Evolutionary conservation across 1,140 invertebrate genomes (phyloP).

Genomic region (Drosophila auraria): DNA sequence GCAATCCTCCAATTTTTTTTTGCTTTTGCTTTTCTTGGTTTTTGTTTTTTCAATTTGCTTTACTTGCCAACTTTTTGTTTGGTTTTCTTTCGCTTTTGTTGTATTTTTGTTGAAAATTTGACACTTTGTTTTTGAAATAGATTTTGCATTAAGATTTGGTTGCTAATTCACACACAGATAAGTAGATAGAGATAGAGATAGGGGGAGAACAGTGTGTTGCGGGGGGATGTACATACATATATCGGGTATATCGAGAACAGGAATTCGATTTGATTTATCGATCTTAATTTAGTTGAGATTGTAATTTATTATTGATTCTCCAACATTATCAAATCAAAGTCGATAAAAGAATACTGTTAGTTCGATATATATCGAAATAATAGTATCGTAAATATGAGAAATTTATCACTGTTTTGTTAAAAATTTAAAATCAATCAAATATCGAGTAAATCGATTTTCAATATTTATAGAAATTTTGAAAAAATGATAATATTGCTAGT

Average conservation of each 20-base stretch:
- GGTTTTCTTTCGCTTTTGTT: conserved; percentile 19
- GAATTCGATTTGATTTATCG: not conserved
- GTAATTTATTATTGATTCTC: not conserved
- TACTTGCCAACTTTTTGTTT: conserved; percentile 23
- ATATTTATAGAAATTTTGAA: too few relatives aligned
- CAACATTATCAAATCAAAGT: not conserved
- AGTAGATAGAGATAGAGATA: conserved; percentile 18
- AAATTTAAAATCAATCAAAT: too few relatives aligned
- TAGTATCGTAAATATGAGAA: too few relatives aligned
- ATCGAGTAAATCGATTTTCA: too few relatives aligned
- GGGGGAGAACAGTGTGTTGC: conserved; percentile 13
- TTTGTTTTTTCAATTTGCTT: conserved; percentile 8
- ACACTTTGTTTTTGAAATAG: conserved; percentile 57
- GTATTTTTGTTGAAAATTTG: conserved; percentile 54
- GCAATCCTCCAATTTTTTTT: conserved; percentile 42
- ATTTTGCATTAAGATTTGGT: conserved; percentile 35
- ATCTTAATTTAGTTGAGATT: not conserved
- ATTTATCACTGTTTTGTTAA: too few relatives aligned
- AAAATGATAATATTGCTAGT: too few relatives aligned
- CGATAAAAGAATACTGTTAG: not conserved
- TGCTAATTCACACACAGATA: conserved; percentile 43
- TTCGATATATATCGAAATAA: not conserved
- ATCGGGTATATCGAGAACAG: not conserved
- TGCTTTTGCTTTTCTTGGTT: not conserved
- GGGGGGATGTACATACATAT: not conserved